phyloP scores from a whole-genome alignment of 2,797 vertebrate genomes.

The Acomys russatus region DNA sequence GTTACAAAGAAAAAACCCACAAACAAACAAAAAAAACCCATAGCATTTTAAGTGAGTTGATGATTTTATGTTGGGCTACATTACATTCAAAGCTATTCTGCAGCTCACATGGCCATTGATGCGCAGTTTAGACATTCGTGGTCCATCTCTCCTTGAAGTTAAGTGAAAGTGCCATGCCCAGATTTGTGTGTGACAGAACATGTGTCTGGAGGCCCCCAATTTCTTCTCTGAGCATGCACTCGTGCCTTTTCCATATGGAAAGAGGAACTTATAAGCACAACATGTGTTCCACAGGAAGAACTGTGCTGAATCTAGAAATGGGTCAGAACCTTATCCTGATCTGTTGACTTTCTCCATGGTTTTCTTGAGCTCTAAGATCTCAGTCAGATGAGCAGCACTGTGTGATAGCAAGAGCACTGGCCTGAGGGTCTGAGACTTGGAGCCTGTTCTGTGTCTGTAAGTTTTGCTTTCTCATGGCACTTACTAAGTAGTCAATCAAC shows the following conservation, averaged over 20 bases:
- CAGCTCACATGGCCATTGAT: neutral
- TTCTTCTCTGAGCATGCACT: neutral
- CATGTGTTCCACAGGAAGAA: neutral
- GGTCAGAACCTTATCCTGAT: neutral
- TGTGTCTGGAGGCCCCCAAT: neutral
- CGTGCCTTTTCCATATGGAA: neutral
- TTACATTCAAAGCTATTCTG: neutral
- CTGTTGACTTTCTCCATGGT: neutral
- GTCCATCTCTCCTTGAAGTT: slow-evolving; percentile 33
- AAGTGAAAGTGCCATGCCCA: neutral
- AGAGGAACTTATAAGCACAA: neutral
- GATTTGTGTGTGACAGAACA: neutral
- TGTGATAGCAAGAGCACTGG: neutral
- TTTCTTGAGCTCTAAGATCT: slow-evolving; percentile 15
- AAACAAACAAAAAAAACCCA: neutral
- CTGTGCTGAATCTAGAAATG: slow-evolving; percentile 21
- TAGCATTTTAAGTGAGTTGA: neutral
- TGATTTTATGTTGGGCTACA: neutral
- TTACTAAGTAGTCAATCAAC: neutral
- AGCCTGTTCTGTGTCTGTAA: neutral
- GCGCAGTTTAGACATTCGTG: neutral
- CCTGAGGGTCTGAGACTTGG: neutral
- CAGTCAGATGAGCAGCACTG: neutral
- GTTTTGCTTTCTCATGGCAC: neutral
- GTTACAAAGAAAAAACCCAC: neutral